Evolutionary conservation across 2,113 vertebrate genomes (phyloP).

Genomic region (Empidonax traillii): DNA sequence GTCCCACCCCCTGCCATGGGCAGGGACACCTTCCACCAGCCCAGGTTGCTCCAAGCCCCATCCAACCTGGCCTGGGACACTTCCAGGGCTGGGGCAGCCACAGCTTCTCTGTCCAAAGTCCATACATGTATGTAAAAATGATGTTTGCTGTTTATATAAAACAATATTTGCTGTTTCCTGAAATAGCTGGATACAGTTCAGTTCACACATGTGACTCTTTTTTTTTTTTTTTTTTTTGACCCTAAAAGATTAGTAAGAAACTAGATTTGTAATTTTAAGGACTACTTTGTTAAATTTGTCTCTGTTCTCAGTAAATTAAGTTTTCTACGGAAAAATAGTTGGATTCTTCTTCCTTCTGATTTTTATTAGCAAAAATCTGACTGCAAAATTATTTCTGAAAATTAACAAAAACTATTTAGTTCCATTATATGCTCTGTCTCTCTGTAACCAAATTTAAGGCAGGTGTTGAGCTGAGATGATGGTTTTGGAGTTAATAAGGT

Average conservation of each 20-base stretch:
- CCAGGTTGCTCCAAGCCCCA: background rate
- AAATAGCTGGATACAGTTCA: background rate
- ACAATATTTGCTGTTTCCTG: background rate
- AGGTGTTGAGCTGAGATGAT: background rate
- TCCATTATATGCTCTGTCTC: background rate
- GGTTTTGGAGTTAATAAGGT: background rate
- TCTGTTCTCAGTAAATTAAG: background rate
- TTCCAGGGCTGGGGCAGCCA: background rate
- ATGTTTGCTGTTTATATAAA: background rate
- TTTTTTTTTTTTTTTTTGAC: background rate
- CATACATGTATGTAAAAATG: background rate
- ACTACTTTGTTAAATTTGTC: background rate
- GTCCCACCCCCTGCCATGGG: background rate
- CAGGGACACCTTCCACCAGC: background rate
- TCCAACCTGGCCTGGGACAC: background rate
- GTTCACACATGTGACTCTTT: background rate
- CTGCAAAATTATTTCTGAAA: background rate
- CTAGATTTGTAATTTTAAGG: background rate
- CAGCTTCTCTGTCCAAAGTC: background rate
- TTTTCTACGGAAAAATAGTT: background rate
- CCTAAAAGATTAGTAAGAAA: background rate
- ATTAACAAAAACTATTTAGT: background rate
- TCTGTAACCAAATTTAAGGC: background rate
- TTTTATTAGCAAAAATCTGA: background rate
- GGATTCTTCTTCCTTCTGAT: background rate